These are phyloP conservation scores for Cryptoprocta ferox DNA, from an alignment of 2,797 vertebrate species.

Conservation along the genomic window DNA sequence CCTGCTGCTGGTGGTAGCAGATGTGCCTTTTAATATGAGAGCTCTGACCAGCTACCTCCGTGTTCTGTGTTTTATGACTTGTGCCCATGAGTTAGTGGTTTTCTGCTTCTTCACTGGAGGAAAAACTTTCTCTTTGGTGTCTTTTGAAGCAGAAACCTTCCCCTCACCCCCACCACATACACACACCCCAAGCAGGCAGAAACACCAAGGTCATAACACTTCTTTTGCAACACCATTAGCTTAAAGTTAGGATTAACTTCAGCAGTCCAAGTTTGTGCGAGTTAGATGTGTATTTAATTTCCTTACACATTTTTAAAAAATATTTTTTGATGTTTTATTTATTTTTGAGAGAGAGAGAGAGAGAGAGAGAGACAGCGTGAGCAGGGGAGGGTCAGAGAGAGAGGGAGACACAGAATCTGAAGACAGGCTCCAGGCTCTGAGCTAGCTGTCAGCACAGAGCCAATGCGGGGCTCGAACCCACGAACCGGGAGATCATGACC, in stretches of 20 bases:
- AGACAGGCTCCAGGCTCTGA: too few relatives aligned
- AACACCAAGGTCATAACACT: not conserved
- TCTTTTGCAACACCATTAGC: not conserved
- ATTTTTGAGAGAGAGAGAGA: too few relatives aligned
- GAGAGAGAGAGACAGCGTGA: too few relatives aligned
- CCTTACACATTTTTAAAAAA: not conserved
- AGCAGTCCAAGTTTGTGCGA: not conserved
- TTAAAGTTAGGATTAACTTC: not conserved
- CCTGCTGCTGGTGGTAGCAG: not conserved
- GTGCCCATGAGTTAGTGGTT: not conserved
- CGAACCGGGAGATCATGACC: too few relatives aligned
- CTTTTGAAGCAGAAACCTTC: not conserved
- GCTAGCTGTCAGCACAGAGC: too few relatives aligned
- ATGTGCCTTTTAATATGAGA: not conserved
- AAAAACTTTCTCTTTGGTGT: not conserved
- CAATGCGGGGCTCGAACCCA: too few relatives aligned
- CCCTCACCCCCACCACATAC: not conserved
- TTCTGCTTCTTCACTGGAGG: not conserved
- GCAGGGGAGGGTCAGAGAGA: too few relatives aligned
- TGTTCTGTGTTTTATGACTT: not conserved
- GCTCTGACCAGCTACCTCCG: not conserved
- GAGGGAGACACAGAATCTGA: too few relatives aligned
- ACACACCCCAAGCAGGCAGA: not conserved
- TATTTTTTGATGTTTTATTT: too few relatives aligned
- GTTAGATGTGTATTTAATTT: not conserved